Percentiles rank a stretch among this genome's conserved stretches.
These are phyloP conservation scores for Elegia similella DNA, from an alignment of 2,888 invertebrate species.

Conservation along the genomic window DNA sequence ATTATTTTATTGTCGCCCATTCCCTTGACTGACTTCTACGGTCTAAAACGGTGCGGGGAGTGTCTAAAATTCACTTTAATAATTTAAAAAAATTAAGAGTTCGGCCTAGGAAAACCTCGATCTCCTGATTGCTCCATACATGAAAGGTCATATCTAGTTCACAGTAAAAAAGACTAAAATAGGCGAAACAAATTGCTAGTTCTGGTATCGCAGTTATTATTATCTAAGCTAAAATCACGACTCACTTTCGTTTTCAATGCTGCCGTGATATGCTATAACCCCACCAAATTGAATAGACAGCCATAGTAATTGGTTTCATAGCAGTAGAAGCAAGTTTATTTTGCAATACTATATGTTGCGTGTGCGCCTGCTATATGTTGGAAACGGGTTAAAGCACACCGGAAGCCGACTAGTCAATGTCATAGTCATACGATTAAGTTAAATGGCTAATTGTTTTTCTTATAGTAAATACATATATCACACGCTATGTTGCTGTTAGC, in stretches of 20 bases:
- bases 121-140: neutral
- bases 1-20: too few species aligned
- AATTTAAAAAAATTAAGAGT: too few species aligned
- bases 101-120: too few species aligned
- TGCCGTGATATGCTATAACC: constrained; percentile 2
- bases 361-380: neutral
- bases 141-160: neutral
- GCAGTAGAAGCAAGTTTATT: neutral
- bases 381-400: constrained; percentile 8
- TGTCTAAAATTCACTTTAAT: too few species aligned
- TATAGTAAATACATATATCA: neutral
- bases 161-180: neutral
- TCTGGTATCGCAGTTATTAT: neutral
- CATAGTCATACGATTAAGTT: neutral
- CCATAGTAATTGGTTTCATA: neutral
- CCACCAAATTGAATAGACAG: neutral
- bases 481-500: neutral
- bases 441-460: neutral
- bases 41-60: too few species aligned
- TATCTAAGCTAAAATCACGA: constrained; percentile 12
- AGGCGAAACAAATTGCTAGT: neutral
- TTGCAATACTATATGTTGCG: constrained; percentile 7
- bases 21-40: too few species aligned
- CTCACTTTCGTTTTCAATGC: constrained; percentile 11
- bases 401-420: constrained; percentile 11